phyloP scores from a whole-genome alignment of 2,797 vertebrate genomes.

The Chelon labrosus region DNA sequence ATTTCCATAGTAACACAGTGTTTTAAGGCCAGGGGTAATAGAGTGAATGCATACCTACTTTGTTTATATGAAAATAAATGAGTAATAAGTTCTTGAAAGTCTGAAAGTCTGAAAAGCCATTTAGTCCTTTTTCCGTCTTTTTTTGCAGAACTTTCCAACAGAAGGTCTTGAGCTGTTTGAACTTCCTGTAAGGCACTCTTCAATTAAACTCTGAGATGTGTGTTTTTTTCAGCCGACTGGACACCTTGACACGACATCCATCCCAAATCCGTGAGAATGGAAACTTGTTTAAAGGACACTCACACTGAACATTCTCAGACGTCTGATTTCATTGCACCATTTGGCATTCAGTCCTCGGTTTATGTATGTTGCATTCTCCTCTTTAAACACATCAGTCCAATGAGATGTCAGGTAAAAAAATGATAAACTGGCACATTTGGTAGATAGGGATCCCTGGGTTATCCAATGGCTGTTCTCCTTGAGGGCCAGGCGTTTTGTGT shows the following conservation, averaged over 20 bases:
- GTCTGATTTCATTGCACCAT: slow-evolving; percentile 69
- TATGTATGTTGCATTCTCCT: slow-evolving; percentile 66
- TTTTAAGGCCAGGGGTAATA: slow-evolving; percentile 75
- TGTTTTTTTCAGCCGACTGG: slow-evolving; percentile 22
- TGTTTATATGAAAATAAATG: slow-evolving; percentile 75
- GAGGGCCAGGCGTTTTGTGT: slow-evolving; percentile 20
- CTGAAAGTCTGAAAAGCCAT: slow-evolving; percentile 58
- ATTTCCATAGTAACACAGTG: slow-evolving; percentile 81
- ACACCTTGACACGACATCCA: slow-evolving; percentile 27
- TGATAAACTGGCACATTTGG: slow-evolving; percentile 84
- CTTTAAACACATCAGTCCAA: slow-evolving; percentile 57
- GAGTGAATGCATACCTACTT: slow-evolving; percentile 63
- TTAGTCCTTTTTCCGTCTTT: slow-evolving; percentile 55
- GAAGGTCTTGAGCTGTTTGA: slow-evolving; percentile 46
- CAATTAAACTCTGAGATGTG: slow-evolving; percentile 59
- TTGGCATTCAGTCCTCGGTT: slow-evolving; percentile 71
- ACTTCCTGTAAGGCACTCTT: slow-evolving; percentile 75
- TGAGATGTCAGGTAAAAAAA: slow-evolving; percentile 58
- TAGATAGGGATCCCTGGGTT: slow-evolving; percentile 73
- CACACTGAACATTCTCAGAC: slow-evolving; percentile 28
- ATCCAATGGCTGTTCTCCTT: slow-evolving; percentile 80
- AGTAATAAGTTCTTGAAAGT: slow-evolving; percentile 53
- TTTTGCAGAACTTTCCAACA: slow-evolving; percentile 45
- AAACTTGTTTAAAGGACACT: slow-evolving; percentile 29
- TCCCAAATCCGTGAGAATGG: slow-evolving; percentile 26